These are phyloP conservation scores for Incurvaria masculella DNA, from an alignment of 2,888 invertebrate species.

Conservation along the genomic window DNA sequence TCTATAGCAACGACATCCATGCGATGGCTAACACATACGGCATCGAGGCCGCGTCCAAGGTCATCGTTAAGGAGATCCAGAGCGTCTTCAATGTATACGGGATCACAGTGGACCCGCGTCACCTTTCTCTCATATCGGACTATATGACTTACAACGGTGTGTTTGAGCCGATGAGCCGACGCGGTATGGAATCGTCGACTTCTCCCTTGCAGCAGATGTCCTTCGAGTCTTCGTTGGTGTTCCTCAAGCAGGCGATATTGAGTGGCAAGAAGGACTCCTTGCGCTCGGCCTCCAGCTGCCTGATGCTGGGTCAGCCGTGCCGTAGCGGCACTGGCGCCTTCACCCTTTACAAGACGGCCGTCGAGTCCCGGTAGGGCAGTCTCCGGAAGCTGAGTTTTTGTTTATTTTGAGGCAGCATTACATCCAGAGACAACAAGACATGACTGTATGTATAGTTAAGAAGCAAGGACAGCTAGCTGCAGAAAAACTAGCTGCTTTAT, in stretches of 20 bases:
- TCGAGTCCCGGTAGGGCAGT: too few relatives aligned
- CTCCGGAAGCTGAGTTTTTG: too few relatives aligned
- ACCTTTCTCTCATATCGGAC: conserved; percentile 90
- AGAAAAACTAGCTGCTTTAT: too few relatives aligned
- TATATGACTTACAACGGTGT: conserved; percentile 96
- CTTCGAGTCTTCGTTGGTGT: conserved; percentile 89
- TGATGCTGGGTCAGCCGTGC: conserved; percentile 84
- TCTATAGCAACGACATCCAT: conserved; percentile 95
- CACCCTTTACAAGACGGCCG: conserved; percentile 21
- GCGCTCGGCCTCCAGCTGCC: conserved; percentile 79
- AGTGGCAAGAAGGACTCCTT: conserved; percentile 71
- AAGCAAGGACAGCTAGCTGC: too few relatives aligned
- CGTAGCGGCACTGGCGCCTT: conserved; percentile 82
- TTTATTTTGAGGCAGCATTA: too few relatives aligned
- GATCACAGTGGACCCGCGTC: conserved; percentile 91
- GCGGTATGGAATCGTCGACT: conserved; percentile 85
- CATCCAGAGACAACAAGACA: too few relatives aligned
- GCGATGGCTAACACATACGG: conserved; percentile 89
- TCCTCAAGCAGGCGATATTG: conserved; percentile 74
- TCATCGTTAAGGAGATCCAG: conserved; percentile 91
- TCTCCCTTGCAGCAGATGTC: conserved; percentile 98
- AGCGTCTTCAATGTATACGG: conserved; percentile 98
- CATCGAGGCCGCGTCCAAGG: conserved; percentile 91
- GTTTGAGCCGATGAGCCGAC: conserved; percentile 86
- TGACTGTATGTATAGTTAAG: too few relatives aligned